phyloP scores from a whole-genome alignment of 2,888 invertebrate species.

The Stegana nigrithorax region DNA sequence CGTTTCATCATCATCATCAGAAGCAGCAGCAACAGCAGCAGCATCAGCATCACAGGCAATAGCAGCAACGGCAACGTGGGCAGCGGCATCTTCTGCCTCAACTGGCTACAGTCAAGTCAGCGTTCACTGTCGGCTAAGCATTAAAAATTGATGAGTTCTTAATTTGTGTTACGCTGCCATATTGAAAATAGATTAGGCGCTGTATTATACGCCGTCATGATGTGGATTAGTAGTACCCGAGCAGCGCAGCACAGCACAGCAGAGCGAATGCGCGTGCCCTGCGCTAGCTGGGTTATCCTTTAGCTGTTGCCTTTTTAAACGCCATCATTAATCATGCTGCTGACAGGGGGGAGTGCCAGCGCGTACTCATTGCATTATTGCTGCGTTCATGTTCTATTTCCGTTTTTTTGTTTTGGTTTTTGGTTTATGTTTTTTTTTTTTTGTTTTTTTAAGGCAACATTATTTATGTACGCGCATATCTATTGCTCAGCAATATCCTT shows the following conservation, averaged over 20 bases:
- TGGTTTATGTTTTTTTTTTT: neutral
- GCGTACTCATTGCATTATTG: no score
- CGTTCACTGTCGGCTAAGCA: slow-evolving; percentile 47
- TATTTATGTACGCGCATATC: no score
- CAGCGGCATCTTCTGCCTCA: no score
- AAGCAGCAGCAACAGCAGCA: no score
- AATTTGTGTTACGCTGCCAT: slow-evolving; percentile 58
- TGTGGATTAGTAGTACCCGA: slow-evolving; percentile 55
- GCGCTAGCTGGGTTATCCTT: neutral
- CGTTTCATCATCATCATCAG: no score
- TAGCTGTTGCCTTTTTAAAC: slow-evolving; percentile 54
- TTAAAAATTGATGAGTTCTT: slow-evolving; percentile 62
- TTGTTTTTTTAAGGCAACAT: neutral
- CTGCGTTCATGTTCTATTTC: neutral
- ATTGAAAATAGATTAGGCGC: slow-evolving; percentile 63
- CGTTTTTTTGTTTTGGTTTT: neutral
- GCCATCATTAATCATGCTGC: slow-evolving; percentile 58
- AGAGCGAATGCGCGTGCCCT: no score
- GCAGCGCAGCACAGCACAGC: no score
- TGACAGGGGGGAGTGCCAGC: slow-evolving; percentile 51
- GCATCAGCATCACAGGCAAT: no score
- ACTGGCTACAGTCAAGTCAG: no score
- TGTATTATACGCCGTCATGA: slow-evolving; percentile 64
- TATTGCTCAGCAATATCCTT: neutral
- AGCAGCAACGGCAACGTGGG: no score